phyloP scores from a whole-genome alignment of 1,140 invertebrate species.

The Brachystomella parvula region DNA sequence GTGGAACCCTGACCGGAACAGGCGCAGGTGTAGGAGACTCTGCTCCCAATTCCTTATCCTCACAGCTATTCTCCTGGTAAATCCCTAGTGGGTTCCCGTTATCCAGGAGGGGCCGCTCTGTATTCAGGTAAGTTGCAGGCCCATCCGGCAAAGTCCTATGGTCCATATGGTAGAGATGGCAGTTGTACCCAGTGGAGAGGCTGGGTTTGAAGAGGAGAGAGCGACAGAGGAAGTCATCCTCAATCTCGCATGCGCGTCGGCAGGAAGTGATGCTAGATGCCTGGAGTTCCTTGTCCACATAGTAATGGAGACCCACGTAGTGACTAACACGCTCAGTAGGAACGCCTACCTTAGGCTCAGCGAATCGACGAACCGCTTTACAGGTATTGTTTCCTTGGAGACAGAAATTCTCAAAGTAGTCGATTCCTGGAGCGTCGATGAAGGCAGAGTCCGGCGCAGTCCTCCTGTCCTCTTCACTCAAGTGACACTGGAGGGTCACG shows the following conservation, averaged over 20 bases:
- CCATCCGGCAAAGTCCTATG: conserved; percentile 85
- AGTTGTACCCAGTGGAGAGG: conserved; percentile 63
- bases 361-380: conserved; percentile 57
- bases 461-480: conserved; percentile 78
- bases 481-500: conserved; percentile 77
- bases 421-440: conserved; percentile 78
- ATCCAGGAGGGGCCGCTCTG: conserved; percentile 78
- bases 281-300: conserved; percentile 85
- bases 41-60: conserved; percentile 42
- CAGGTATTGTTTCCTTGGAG: conserved; percentile 57
- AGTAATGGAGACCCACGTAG: conserved; percentile 79
- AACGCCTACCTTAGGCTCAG: conserved; percentile 72
- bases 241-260: conserved; percentile 78
- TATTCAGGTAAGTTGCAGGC: conserved; percentile 77
- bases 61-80: conserved; percentile 83
- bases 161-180: conserved; percentile 83
- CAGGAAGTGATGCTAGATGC: conserved; percentile 74
- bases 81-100: conserved; percentile 78
- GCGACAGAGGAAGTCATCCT: conserved; percentile 84
- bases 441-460: conserved; percentile 62
- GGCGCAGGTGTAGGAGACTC: neutral
- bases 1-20: neutral
- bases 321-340: conserved; percentile 82
- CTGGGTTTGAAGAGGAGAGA: conserved; percentile 69
- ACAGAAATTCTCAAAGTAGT: conserved; percentile 94